phyloP scores from a whole-genome alignment of 1,140 invertebrate genomes.

The Bombus haemorrhoidalis region DNA sequence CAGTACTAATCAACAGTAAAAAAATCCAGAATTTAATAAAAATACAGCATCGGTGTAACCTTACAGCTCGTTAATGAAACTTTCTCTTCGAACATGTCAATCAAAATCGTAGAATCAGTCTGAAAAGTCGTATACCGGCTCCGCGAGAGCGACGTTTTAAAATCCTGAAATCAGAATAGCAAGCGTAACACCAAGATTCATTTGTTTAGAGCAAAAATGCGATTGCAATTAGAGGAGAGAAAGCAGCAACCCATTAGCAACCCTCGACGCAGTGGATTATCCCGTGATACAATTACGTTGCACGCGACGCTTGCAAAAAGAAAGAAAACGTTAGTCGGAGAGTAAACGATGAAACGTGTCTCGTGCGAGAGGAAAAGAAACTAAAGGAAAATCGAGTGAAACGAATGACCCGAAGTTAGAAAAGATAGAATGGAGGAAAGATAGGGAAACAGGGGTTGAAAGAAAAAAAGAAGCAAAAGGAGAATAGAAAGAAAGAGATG shows the following conservation, averaged over 20 bases:
- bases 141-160: not conserved
- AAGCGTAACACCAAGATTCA: not conserved
- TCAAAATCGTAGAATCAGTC: too few species aligned
- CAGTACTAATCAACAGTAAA: too few species aligned
- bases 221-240: not conserved
- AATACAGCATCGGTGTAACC: too few species aligned
- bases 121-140: too few species aligned
- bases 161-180: not conserved
- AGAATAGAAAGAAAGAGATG: not conserved
- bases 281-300: conserved; percentile 17
- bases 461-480: too few species aligned
- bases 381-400: not conserved
- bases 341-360: not conserved
- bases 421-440: too few species aligned
- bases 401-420: not conserved
- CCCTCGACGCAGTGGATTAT: not conserved
- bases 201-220: not conserved
- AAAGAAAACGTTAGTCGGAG: not conserved
- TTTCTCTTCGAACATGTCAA: too few species aligned
- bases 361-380: not conserved
- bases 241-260: not conserved
- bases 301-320: conserved; percentile 2
- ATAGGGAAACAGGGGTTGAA: not conserved
- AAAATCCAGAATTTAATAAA: too few species aligned
- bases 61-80: too few species aligned